These are phyloP conservation scores for Rhimphoctona megacephalus DNA, from an alignment of 2,888 invertebrate species.

Conservation along the genomic window DNA sequence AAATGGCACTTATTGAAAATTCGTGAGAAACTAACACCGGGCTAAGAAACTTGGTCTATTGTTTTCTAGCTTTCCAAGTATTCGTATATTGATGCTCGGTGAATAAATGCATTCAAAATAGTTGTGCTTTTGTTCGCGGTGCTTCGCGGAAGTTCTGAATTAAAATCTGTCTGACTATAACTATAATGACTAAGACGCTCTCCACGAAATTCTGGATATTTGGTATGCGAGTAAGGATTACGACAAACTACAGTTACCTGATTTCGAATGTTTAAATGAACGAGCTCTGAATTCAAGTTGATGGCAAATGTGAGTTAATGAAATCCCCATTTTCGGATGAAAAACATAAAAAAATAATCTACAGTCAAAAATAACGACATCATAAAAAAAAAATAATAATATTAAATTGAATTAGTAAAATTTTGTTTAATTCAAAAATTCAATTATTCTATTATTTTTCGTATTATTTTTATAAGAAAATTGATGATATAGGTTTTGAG, in stretches of 20 bases:
- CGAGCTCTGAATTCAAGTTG: neutral
- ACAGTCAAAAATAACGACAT: neutral
- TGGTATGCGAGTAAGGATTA: conserved; percentile 7
- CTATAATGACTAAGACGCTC: neutral
- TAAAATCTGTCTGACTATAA: neutral
- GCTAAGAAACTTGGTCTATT: neutral
- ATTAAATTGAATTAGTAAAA: neutral
- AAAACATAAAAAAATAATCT: neutral
- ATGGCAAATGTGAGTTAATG: neutral
- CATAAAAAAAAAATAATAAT: neutral
- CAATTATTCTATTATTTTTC: neutral
- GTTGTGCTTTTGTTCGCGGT: conserved; percentile 6
- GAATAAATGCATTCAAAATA: conserved; percentile 6
- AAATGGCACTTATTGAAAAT: neutral
- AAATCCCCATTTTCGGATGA: neutral
- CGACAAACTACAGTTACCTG: conserved; percentile 11
- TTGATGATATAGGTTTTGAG: neutral
- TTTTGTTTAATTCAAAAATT: neutral
- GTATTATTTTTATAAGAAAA: neutral
- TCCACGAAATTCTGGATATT: neutral
- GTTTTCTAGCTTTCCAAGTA: neutral
- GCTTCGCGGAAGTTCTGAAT: conserved; percentile 1
- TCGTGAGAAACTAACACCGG: neutral
- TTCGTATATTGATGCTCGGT: neutral
- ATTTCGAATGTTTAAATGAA: neutral